Conservation (phyloP, 2,888 invertebrate species). For the Xestia xanthographa region DNA sequence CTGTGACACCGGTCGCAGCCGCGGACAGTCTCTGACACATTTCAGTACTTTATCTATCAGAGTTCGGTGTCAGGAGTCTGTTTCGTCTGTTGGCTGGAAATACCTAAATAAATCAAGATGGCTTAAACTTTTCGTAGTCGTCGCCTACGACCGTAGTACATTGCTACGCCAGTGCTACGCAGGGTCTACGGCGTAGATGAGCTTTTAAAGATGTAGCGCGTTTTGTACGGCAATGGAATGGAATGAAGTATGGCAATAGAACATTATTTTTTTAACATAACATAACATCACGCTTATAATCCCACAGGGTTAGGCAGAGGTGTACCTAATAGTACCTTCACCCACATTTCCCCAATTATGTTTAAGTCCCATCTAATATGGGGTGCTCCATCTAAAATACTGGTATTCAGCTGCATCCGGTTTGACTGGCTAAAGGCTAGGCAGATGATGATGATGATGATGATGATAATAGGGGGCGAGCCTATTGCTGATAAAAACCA, state of each 20-base stretch:
- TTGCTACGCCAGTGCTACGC: conserved; percentile 37
- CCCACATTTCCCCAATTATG: background rate
- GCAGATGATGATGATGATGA: no score
- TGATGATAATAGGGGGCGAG: no score
- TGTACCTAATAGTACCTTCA: background rate
- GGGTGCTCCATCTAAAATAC: no score
- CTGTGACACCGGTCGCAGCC: no score
- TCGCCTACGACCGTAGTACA: conserved; percentile 21
- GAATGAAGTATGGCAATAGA: no score
- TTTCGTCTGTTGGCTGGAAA: no score
- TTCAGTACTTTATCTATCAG: background rate
- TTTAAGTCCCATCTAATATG: no score
- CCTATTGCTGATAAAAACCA: no score
- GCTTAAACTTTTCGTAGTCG: background rate
- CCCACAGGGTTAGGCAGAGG: background rate
- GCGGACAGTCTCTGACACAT: background rate
- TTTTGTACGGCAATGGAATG: background rate
- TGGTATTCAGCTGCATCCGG: no score
- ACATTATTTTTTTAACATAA: background rate
- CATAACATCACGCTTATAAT: background rate
- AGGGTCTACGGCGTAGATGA: conserved; percentile 20
- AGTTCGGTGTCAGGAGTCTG: background rate
- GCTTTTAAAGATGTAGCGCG: background rate
- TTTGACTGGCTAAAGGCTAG: no score
- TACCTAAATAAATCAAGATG: background rate